phyloP scores from a whole-genome alignment of 2,888 invertebrate species.

The Hypselothyrea guttata region DNA sequence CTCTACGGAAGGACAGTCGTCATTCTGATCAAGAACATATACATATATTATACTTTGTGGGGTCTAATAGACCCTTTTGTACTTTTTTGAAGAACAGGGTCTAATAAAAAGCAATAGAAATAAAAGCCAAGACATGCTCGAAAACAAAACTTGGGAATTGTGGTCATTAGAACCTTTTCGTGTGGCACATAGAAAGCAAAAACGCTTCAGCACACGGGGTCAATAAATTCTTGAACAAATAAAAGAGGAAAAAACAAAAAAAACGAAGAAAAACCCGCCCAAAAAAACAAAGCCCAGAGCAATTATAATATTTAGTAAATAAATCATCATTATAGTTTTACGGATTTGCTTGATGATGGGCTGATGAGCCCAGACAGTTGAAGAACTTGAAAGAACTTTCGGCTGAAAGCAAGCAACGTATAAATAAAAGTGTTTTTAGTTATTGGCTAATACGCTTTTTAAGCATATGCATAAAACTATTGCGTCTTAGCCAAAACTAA shows the following conservation, averaged over 20 bases:
- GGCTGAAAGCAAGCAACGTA: constrained; percentile 5
- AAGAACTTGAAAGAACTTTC: neutral
- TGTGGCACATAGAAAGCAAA: constrained; percentile 64
- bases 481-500: constrained; percentile 48
- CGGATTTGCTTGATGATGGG: constrained; percentile 17
- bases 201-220: constrained; percentile 55
- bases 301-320: constrained; percentile 64
- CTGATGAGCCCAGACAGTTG: neutral
- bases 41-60: no score
- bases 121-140: constrained; percentile 33
- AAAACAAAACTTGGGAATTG: constrained; percentile 44
- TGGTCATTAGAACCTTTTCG: constrained; percentile 63
- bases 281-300: constrained; percentile 23
- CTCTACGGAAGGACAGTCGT: no score
- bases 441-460: neutral
- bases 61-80: no score
- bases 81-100: no score
- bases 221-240: constrained; percentile 70
- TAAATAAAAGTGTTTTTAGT: constrained; percentile 48
- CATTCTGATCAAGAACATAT: no score
- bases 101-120: constrained; percentile 3
- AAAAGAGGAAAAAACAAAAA: constrained; percentile 11
- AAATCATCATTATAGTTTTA: constrained; percentile 58
- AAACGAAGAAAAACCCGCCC: constrained; percentile 26
- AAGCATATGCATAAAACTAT: constrained; percentile 54